phyloP scores from a whole-genome alignment of 2,113 vertebrate genomes.

The Dolichotis patagonum region DNA sequence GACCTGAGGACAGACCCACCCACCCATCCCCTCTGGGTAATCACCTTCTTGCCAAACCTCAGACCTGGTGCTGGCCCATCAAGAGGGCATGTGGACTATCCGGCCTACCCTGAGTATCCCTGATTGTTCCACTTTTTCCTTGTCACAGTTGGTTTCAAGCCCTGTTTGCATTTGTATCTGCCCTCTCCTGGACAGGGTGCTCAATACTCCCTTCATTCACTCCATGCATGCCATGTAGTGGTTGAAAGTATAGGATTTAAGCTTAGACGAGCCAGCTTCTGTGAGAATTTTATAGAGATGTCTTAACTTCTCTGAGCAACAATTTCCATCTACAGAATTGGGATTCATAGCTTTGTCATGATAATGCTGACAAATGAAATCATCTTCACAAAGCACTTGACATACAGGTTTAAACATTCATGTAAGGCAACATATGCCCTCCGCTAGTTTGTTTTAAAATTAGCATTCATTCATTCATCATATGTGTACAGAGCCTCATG shows the following conservation, averaged over 20 bases:
- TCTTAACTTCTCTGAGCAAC: conserved; percentile 47
- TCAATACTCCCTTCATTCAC: background rate
- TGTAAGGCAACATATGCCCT: background rate
- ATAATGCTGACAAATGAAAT: conserved; percentile 7
- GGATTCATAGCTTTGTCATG: background rate
- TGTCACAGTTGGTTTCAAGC: background rate
- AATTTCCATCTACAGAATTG: background rate
- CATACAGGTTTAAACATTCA: background rate
- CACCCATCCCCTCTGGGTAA: background rate
- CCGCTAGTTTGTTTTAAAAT: conserved; percentile 29
- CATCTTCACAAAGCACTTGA: background rate
- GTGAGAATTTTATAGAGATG: background rate
- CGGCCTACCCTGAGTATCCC: background rate
- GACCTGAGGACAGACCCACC: background rate
- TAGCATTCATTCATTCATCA: background rate
- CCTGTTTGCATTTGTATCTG: background rate
- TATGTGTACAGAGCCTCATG: background rate
- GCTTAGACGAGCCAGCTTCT: background rate
- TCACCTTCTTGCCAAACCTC: background rate
- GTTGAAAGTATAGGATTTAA: background rate
- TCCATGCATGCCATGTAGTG: background rate
- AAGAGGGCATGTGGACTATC: background rate
- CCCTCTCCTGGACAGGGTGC: background rate
- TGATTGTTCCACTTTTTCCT: background rate
- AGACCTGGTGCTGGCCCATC: background rate